Evolutionary conservation across 2,113 vertebrate species (phyloP), one percentile per base, ranked within the genome.

Genomic region (Callionymus lyra): DNA sequence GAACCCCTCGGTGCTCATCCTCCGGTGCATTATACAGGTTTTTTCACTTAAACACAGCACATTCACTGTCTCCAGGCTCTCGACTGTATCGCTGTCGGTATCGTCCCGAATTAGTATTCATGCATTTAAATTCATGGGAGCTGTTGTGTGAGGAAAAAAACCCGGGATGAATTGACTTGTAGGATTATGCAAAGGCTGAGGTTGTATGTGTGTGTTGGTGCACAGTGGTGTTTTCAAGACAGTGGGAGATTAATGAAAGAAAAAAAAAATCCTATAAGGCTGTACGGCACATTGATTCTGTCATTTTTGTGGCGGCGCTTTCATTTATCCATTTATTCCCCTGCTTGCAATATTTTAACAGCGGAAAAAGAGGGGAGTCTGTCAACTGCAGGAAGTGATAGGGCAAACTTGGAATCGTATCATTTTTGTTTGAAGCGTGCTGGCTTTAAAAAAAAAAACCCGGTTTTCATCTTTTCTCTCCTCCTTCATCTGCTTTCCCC

Each of bases 181-280:
- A 63, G 68, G 55, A 71, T 75, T 57, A 65, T 51, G 46, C 47
- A 48, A 38, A 56, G 40, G 39, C 53, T 43, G 53, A 44, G 44
- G 47, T 61, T 65, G 32, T 38, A 51, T 19, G 34, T 54, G 34
- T 53, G 45, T 42, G 45, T 50, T 8, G 55, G 42, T 68, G 56
- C 59, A 63, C 41, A 55, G 56, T 38, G 21, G 34, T 42, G 35
- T 68, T 63, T 53, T 63, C 51, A 73, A 70, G 35, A 59, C 59
- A 38, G 42, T 6, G 31, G 33, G 43, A 68, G 67, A 68, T 75
- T 74, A 75, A 84, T 76, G 57, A 42, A 38, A 56, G 31, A 44
- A 58, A 59, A 64, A 62, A 57, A 67, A 58, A 52, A 51, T 53
- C 39, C 54, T 40, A 41, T 63, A 51, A 54, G 35, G 32, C 54